These are phyloP conservation scores for Amphilophus citrinellus DNA, from an alignment of 2,113 vertebrate species.

Conservation along the genomic window DNA sequence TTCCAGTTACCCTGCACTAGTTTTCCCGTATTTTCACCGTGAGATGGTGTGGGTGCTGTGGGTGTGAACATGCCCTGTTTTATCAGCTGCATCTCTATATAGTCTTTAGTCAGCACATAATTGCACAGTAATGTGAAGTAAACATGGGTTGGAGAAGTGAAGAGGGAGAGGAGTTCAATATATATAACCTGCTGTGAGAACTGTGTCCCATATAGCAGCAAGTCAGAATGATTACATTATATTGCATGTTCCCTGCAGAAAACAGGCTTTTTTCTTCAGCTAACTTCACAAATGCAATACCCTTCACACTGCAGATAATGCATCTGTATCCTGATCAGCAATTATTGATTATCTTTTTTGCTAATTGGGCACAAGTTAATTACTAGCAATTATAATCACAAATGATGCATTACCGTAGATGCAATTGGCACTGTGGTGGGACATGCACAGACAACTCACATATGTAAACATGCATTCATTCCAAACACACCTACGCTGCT, in stretches of 20 bases:
- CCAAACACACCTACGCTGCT: constrained; percentile 11
- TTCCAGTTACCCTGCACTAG: neutral
- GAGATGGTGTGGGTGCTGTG: constrained; percentile 15
- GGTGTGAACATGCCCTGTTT: constrained; percentile 24
- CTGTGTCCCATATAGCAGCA: constrained; percentile 42
- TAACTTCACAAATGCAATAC: constrained; percentile 48
- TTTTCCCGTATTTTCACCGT: constrained; percentile 30
- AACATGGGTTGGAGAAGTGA: constrained; percentile 42
- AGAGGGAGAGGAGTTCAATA: constrained; percentile 54
- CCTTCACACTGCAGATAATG: constrained; percentile 56
- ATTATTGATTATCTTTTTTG: constrained; percentile 79
- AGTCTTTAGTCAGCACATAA: constrained; percentile 65
- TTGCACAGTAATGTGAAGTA: constrained; percentile 48
- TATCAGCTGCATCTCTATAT: constrained; percentile 41
- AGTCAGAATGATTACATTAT: constrained; percentile 51
- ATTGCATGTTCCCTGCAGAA: constrained; percentile 20
- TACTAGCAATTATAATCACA: constrained; percentile 80
- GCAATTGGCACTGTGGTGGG: constrained; percentile 12
- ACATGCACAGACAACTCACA: neutral
- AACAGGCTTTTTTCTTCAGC: constrained; percentile 17
- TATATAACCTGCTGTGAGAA: constrained; percentile 61
- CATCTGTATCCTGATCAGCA: constrained; percentile 71
- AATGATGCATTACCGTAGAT: constrained; percentile 76
- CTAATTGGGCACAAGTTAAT: constrained; percentile 80
- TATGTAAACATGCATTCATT: constrained; percentile 43